Conservation (phyloP, 1,140 invertebrate species). For the Platorchestia sp. region DNA sequence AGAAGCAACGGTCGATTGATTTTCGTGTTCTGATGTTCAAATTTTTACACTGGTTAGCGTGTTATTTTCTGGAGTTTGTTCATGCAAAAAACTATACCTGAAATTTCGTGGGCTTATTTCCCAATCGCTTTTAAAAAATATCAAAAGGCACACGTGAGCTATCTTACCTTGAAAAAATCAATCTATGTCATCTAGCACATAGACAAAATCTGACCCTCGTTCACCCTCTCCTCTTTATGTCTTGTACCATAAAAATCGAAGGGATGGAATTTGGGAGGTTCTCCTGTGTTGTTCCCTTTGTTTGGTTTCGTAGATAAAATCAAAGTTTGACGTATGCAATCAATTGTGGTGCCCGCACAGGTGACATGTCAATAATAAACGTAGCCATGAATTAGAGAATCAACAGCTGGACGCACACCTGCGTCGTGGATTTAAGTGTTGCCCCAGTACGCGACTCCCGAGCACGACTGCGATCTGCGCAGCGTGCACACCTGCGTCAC, state of each 20-base stretch:
- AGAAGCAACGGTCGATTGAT: background rate
- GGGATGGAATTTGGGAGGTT: background rate
- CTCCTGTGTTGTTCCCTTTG: background rate
- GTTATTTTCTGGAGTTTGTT: background rate
- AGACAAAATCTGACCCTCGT: background rate
- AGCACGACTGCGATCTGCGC: background rate
- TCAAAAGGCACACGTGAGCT: background rate
- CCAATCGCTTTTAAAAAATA: background rate
- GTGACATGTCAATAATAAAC: background rate
- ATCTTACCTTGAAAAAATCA: background rate
- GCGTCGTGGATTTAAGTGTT: background rate
- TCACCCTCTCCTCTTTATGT: background rate
- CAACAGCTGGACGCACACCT: background rate
- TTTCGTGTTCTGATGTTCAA: background rate
- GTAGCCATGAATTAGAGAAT: background rate
- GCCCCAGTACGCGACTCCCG: background rate
- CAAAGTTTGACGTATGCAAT: background rate
- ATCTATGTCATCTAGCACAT: background rate
- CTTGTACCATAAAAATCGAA: background rate
- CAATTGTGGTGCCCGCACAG: background rate
- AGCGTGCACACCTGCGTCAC: background rate
- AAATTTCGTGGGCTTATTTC: background rate
- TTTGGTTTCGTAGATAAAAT: background rate
- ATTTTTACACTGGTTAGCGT: background rate
- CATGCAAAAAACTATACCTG: background rate